Percentiles rank a stretch among this genome's conserved stretches.
Evolutionary conservation across 92 coral and sea anemone species (phyloP).

Genomic region (Virgularia gustaviana): DNA sequence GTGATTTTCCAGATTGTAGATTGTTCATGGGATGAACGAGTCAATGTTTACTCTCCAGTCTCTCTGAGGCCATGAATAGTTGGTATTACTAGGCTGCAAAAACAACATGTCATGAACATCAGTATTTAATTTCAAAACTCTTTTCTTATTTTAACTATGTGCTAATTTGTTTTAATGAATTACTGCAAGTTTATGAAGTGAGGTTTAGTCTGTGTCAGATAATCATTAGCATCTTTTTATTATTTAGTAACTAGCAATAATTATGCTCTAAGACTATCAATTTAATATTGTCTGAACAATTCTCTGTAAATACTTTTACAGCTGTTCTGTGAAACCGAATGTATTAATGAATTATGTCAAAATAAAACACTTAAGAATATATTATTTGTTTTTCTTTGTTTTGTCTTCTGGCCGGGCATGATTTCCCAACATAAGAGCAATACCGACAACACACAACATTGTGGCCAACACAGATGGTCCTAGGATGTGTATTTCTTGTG

Average conservation of each 20-base stretch:
- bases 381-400: slow-evolving; percentile 36
- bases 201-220: no score
- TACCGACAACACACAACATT: slow-evolving; percentile 58
- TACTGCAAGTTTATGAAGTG: no score
- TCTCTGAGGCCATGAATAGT: slow-evolving; percentile 35
- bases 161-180: no score
- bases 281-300: no score
- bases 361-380: no score
- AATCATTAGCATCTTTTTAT: no score
- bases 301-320: background rate
- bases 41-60: slow-evolving; percentile 68
- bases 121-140: no score
- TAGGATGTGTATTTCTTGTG: slow-evolving; percentile 67
- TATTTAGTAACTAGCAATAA: no score
- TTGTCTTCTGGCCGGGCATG: slow-evolving; percentile 20
- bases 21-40: slow-evolving; percentile 87
- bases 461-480: slow-evolving; percentile 75
- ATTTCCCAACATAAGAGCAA: slow-evolving; percentile 52
- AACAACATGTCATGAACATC: no score
- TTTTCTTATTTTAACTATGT: no score
- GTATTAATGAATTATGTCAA: no score
- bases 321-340: background rate
- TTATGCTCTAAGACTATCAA: no score
- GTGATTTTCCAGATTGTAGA: slow-evolving; percentile 82
- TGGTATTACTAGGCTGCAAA: background rate